Base-by-base conservation (phyloP, 2,797 vertebrate genomes). In the Hoplostethus atlanticus region DNA sequence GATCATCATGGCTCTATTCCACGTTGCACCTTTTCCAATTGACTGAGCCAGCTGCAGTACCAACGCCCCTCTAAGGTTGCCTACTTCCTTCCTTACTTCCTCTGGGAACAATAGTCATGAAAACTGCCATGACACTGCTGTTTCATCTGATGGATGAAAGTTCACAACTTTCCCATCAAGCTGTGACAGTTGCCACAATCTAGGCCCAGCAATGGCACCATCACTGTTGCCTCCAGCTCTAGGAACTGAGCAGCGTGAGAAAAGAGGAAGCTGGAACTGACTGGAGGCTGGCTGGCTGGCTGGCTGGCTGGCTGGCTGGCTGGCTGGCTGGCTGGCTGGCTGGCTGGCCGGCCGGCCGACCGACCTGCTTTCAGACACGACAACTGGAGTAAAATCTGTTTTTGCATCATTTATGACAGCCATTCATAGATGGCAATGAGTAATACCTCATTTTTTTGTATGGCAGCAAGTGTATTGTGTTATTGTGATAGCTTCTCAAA, bases 41-140 rank as follows among this genome's bases (percentile, higher is more conserved):
- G 38, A 58, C 66, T 68, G 64, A 79, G 56, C 74, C 72, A 85
- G 62, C 77, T 83, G 53, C 53, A 71, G 66, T 73, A 77, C 81
- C 84, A 75, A 74, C 77, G 59, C 85, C 84, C 81, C 51, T 81
- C 70, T 87, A 74, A 77, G 63, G 72, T 84, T 85, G 83, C 80
- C 83, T 81, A 75, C 36, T 83, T 89, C 82, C 80, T 90, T 88
- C 79, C 88, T 88, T 83, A 79, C 76, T 77, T 81, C 50, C 57
- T 79, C 55, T 62, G 78, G 79, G 73, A 89, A 87, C 84, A 89
- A 84, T 82, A 79, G 79, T 73, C 71, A 28, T 67, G 61, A 59
- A 77, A 81, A 73, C 65, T 61, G 76, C 68, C 76, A 77, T 86
- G 76, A 86, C 79, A 78, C 84, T 76, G 72, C 78, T 81, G 55